These are phyloP conservation scores for Scrobipalpa costella DNA, from an alignment of 2,888 invertebrate species.

Conservation along the genomic window DNA sequence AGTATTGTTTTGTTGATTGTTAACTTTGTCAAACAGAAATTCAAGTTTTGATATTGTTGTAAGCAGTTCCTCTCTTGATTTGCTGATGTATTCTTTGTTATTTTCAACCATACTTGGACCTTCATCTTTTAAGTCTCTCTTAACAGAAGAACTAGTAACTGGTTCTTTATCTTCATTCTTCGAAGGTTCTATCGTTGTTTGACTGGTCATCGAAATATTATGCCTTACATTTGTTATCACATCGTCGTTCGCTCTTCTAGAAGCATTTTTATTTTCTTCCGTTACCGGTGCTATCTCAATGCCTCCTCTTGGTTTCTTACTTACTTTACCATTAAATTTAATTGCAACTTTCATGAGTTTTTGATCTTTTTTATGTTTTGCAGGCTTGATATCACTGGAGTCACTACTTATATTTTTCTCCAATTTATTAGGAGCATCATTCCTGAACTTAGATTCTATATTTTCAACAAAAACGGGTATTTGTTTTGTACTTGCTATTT, in stretches of 20 bases:
- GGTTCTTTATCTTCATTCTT: neutral
- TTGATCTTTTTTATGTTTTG: neutral
- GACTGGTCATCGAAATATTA: neutral
- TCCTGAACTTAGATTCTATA: neutral
- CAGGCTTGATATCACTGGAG: neutral
- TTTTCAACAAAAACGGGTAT: neutral
- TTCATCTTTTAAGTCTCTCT: conserved; percentile 1
- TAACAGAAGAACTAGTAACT: neutral
- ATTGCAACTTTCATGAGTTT: neutral
- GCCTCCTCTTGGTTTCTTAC: neutral
- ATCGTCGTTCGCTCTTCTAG: neutral
- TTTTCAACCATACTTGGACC: neutral
- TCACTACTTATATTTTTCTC: neutral
- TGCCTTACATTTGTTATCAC: neutral
- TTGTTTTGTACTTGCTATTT: neutral
- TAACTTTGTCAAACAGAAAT: neutral
- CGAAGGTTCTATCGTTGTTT: neutral
- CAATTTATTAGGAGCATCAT: too few species aligned
- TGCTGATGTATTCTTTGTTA: neutral
- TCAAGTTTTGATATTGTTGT: neutral
- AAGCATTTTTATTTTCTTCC: neutral
- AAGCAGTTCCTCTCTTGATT: neutral
- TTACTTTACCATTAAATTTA: neutral
- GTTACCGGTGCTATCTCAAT: neutral
- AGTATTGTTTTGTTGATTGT: neutral